Base-by-base conservation (phyloP, 2,797 vertebrate species). In the Erethizon dorsatum region DNA sequence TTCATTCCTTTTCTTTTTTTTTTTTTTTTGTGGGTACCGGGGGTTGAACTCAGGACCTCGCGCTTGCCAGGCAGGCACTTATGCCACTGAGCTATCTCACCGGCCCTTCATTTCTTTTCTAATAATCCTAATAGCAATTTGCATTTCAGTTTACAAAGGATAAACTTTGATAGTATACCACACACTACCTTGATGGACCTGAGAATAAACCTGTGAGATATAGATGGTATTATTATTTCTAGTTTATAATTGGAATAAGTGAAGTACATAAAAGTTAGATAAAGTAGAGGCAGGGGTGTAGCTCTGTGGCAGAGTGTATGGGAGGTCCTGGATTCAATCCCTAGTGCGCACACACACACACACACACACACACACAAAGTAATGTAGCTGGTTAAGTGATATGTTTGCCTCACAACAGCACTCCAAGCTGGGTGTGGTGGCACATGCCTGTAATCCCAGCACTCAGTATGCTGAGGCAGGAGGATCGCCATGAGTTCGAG, bases 91-190 rank as follows among this genome's bases (percentile, higher is more conserved):
- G 37, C 37, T 41, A 2, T 41, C 37, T 41, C 37, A 41, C 37
- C 37, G 37, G 37, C 37, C 37, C 54, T 93, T 94, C 22, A 54
- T 91, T 41, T n/a, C 20, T 94, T 95, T 89, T 13, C 50, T 91
- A 96, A 86, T 93, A 89, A 78, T 52, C 50, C 50, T 91, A 71
- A 67, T 57, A 95, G 80, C 33, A 91, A 91, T 45, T 31, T 93
- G 10, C 78, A 79, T 94, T 96, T 31, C 45, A 84, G 28, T 73
- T 97, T 90, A 89, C 1, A 83, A 77, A 90, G 59, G 54, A 41
- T 86, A 63, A 67, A 65, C 5, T 69, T 91, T 17, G 22, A 83
- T 78, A 45, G 54, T 45, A 37, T 89, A 50, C 52, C 22, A 63
- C 11, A 82, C 6, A 75, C 33, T 61, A 65, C 80, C 75, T 95